A percentile compares a stretch with the other conserved stretches of the same genome.
Evolutionary conservation across 2,797 vertebrate species (phyloP).

Genomic region (Diceros bicornis): DNA sequence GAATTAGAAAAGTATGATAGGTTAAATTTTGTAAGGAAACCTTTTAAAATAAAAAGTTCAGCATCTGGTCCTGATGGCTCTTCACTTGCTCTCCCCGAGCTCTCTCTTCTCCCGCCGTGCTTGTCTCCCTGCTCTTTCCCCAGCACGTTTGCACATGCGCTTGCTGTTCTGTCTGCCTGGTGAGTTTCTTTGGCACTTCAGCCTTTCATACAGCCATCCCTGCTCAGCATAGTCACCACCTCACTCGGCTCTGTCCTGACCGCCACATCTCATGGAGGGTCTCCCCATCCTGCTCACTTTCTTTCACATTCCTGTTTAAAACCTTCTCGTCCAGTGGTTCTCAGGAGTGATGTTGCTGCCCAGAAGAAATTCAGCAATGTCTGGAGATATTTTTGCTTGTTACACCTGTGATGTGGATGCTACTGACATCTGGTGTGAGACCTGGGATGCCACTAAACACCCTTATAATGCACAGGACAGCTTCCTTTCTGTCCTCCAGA

Average conservation of each 20-base stretch:
- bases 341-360: background rate
- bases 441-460: background rate
- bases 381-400: background rate
- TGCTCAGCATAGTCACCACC: background rate
- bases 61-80: no score
- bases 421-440: background rate
- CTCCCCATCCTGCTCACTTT: no score
- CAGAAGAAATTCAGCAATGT: background rate
- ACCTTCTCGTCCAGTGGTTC: background rate
- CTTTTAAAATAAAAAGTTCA: background rate
- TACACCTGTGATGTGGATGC: no score
- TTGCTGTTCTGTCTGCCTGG: background rate
- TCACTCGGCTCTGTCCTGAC: background rate
- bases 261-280: rapidly evolving
- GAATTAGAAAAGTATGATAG: no score
- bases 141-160: no score
- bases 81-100: no score
- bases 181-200: no score
- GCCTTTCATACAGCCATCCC: no score
- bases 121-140: background rate
- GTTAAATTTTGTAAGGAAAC: no score
- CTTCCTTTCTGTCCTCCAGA: background rate
- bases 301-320: background rate
- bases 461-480: background rate
- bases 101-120: rapidly evolving